Evolutionary conservation across 1,140 invertebrate species (phyloP), one percentile per base, ranked within the genome.

Genomic region (Ephestia elutella): DNA sequence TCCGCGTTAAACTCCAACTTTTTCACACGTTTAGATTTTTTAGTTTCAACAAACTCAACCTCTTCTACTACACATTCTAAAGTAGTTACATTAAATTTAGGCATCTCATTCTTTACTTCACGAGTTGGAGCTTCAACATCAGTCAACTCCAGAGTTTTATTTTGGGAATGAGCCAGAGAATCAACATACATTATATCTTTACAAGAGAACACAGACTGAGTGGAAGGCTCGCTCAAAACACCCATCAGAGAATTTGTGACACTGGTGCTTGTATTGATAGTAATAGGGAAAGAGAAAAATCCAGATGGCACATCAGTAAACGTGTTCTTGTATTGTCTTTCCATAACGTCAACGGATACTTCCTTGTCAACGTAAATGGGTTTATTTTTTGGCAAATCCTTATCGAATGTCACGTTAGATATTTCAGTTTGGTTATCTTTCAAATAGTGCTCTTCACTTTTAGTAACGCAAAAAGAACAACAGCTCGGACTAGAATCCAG

Each of bases 241-340:
- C 64, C 62, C 11, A 74, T 49, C 0, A 78, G 20, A 15, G 75
- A 67, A 44, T 68, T 65, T 20, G 70, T 64, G 11, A 73, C 56
- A 28, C 68, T 66, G 10, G 70, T 76, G 25, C 73, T 64, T 30
- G 69, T 63, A 49, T 63, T 64, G 10, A 70, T 60, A 5, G 49
- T 59, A 17, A 62, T 25, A 5, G 71, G 59, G 13, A 73, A 66
- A 7, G 71, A 57, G 13, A 73, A 66, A 57, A 71, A 57, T 44
- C 59, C 57, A 2, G 81, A 83, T 13, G 79, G 73, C 10, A 71
- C 72, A 50, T 83, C 75, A 10, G 76, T 83, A 50, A 68, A 70
- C 8, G 56, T 70, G 21, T 75, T 63, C 0, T 69, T 55, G 30
- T 58, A 67, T 25, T 74, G 59, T 30, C 67, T 74, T 10, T 62